phyloP scores from a whole-genome alignment of 2,888 invertebrate genomes.

The Embidobia sp. region DNA sequence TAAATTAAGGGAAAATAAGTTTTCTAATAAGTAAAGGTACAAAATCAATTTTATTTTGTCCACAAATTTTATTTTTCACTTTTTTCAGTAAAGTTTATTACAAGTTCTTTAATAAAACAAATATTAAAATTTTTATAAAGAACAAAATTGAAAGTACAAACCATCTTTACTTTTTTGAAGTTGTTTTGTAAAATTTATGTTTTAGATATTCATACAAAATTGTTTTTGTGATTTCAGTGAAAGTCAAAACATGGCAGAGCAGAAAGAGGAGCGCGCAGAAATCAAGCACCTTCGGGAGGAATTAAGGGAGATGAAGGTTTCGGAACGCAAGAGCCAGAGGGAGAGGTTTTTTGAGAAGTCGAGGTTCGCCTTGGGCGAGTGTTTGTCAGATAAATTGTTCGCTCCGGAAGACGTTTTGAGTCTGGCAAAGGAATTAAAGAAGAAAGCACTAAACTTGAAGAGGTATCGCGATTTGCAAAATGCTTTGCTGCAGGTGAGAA shows the following conservation, averaged over 20 bases:
- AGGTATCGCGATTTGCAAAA: slow-evolving; percentile 75
- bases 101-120: no score
- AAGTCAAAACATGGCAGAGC: slow-evolving; percentile 1
- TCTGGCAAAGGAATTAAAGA: slow-evolving; percentile 71
- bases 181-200: no score
- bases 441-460: slow-evolving; percentile 68
- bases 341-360: slow-evolving; percentile 41
- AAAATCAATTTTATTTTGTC: no score
- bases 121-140: no score
- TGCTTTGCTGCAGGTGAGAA: slow-evolving; percentile 74
- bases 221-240: not conserved
- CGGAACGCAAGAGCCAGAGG: slow-evolving; percentile 71
- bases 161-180: no score
- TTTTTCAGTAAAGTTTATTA: no score
- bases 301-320: slow-evolving; percentile 66
- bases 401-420: slow-evolving; percentile 66
- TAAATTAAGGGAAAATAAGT: no score
- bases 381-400: slow-evolving; percentile 57
- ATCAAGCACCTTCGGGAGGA: slow-evolving; percentile 69
- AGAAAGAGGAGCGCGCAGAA: slow-evolving; percentile 13
- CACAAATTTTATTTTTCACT: no score
- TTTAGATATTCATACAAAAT: no score
- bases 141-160: no score
- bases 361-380: slow-evolving; percentile 71
- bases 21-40: no score